Percentiles rank a stretch among this genome's conserved stretches.
phyloP scores from a whole-genome alignment of 1,140 invertebrate genomes.

The Drosophila pectinifera region DNA sequence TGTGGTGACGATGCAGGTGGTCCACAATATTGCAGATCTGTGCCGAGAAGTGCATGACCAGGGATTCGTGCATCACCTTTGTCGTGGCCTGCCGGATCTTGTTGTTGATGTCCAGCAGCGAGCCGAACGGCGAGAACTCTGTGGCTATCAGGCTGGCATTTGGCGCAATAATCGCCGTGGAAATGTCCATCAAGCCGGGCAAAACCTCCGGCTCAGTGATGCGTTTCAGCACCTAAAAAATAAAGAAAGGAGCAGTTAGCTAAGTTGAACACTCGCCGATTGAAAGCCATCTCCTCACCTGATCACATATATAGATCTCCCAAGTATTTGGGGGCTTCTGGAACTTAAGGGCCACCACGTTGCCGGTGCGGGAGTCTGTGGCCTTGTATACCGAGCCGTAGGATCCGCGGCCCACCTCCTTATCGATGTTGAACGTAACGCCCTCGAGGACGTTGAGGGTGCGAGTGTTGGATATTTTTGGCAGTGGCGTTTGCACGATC shows the following conservation, averaged over 20 bases:
- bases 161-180: constrained; percentile 89
- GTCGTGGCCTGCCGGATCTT: constrained; percentile 89
- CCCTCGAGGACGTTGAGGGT: constrained; percentile 86
- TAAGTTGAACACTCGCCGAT: too few relatives aligned
- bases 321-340: constrained; percentile 92
- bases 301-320: constrained; percentile 93
- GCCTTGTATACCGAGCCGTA: constrained; percentile 90
- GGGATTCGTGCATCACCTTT: constrained; percentile 89
- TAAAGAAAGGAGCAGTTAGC: too few relatives aligned
- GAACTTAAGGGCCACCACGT: constrained; percentile 90
- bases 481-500: constrained; percentile 77
- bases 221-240: constrained; percentile 67
- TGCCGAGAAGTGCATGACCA: constrained; percentile 93
- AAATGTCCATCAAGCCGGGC: constrained; percentile 89
- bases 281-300: constrained; percentile 86
- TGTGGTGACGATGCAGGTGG: constrained; percentile 94
- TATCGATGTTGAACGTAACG: constrained; percentile 89
- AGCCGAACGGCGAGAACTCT: constrained; percentile 92
- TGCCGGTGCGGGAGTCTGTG: constrained; percentile 85
- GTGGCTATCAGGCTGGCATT: constrained; percentile 93
- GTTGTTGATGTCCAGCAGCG: constrained; percentile 92
- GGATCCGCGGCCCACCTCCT: constrained; percentile 91
- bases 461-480: constrained; percentile 86
- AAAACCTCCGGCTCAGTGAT: constrained; percentile 77
- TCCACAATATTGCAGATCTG: constrained; percentile 96